phyloP scores from a whole-genome alignment of 2,888 invertebrate genomes.

The Leptopilina myrica region DNA sequence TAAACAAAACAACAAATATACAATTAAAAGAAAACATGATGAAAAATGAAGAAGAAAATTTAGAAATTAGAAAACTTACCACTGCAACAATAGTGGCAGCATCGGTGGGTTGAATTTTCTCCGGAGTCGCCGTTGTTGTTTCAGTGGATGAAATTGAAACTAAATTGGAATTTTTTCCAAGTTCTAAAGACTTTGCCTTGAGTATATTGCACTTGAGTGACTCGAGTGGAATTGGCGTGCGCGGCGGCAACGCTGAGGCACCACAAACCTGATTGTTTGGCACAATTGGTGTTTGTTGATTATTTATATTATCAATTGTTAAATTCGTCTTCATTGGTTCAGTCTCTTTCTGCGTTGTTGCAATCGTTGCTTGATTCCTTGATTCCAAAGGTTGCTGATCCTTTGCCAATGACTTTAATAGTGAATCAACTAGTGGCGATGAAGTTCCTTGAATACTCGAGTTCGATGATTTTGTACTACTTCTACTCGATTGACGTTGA shows the following conservation, averaged over 20 bases:
- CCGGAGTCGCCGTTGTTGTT: slow-evolving; percentile 71
- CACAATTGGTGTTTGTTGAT: slow-evolving; percentile 78
- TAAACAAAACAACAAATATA: not conserved
- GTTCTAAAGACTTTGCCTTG: slow-evolving; percentile 85
- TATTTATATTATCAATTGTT: slow-evolving; percentile 77
- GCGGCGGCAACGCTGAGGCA: slow-evolving; percentile 75
- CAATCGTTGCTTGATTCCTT: slow-evolving; percentile 79
- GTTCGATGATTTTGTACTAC: slow-evolving; percentile 76
- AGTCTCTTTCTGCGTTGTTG: slow-evolving; percentile 79
- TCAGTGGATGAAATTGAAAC: slow-evolving; percentile 73
- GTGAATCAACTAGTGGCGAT: slow-evolving; percentile 82
- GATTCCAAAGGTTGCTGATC: slow-evolving; percentile 81
- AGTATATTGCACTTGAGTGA: slow-evolving; percentile 96
- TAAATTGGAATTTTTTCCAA: slow-evolving; percentile 76
- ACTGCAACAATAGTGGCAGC: slow-evolving; percentile 87
- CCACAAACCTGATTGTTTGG: slow-evolving; percentile 85
- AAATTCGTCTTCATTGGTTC: slow-evolving; percentile 83
- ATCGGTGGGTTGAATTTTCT: slow-evolving; percentile 73
- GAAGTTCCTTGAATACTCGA: slow-evolving; percentile 75
- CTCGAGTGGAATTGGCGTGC: slow-evolving; percentile 89
- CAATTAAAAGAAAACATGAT: not conserved
- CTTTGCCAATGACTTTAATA: slow-evolving; percentile 87
- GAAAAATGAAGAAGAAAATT: not conserved
- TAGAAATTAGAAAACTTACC: slow-evolving; percentile 78
- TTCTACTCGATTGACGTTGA: slow-evolving; percentile 71